phyloP scores from a whole-genome alignment of 2,797 vertebrate genomes.

The Odontamblyopus rebecca region DNA sequence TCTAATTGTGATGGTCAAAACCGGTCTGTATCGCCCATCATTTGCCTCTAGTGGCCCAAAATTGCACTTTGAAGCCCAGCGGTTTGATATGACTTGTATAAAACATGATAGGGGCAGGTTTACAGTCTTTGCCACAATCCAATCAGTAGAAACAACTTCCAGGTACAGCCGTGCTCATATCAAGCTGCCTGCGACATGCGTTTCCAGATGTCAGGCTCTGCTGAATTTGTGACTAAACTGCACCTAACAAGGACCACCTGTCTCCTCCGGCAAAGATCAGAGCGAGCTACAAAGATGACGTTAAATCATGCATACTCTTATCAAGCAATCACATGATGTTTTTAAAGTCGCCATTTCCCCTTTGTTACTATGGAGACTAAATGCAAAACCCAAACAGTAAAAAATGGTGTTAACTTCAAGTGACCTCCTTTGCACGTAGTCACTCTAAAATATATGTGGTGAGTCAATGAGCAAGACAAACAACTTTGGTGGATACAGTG shows the following conservation, averaged over 20 bases:
- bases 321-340: slow-evolving; percentile 47
- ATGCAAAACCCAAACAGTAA: slow-evolving; percentile 62
- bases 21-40: slow-evolving; percentile 16
- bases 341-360: slow-evolving; percentile 32
- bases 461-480: slow-evolving; percentile 66
- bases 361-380: slow-evolving; percentile 56
- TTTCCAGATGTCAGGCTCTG: slow-evolving; percentile 42
- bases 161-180: slow-evolving; percentile 23
- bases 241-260: slow-evolving; percentile 58
- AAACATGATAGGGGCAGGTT: slow-evolving; percentile 21
- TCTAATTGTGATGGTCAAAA: slow-evolving; percentile 5
- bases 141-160: slow-evolving; percentile 30
- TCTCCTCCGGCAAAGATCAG: slow-evolving; percentile 36
- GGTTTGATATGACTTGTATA: slow-evolving; percentile 26
- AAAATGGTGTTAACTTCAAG: slow-evolving; percentile 52
- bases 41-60: slow-evolving; percentile 18
- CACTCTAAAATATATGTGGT: slow-evolving; percentile 53
- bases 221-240: slow-evolving; percentile 47
- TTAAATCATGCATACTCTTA: slow-evolving; percentile 44
- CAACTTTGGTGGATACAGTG: slow-evolving; percentile 34
- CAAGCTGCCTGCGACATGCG: slow-evolving; percentile 26
- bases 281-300: slow-evolving; percentile 39
- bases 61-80: slow-evolving; percentile 18
- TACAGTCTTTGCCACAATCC: slow-evolving; percentile 27
- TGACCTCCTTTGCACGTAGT: slow-evolving; percentile 31